Evolutionary conservation across 2,797 vertebrate species (phyloP).

Genomic region (Pantherophis vulpinus): DNA sequence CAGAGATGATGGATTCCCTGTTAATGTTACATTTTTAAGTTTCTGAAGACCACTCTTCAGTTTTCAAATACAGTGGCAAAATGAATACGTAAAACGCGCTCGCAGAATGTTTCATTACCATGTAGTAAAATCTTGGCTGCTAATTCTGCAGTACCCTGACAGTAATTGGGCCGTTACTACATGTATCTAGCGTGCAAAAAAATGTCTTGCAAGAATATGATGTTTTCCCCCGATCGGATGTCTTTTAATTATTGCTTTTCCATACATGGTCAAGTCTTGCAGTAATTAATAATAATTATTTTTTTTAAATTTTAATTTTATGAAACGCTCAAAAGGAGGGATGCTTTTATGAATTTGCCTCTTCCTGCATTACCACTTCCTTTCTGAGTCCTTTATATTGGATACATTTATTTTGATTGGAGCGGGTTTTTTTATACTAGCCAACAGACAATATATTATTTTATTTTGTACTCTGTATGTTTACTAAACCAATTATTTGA

Average conservation of each 20-base stretch:
- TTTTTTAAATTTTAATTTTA: not conserved
- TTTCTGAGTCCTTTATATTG: slow-evolving; percentile 14
- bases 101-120: slow-evolving; percentile 50
- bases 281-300: not conserved
- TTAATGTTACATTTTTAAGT: slow-evolving; percentile 52
- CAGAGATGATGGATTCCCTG: slow-evolving; percentile 54
- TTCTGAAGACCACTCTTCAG: slow-evolving; percentile 46
- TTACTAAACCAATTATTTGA: not conserved
- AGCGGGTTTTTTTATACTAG: slow-evolving; percentile 15
- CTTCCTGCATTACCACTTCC: slow-evolving; percentile 7
- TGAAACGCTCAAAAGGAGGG: slow-evolving; percentile 32
- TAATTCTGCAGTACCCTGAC: not conserved
- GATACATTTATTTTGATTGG: not conserved
- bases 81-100: slow-evolving; percentile 43
- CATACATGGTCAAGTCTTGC: not conserved
- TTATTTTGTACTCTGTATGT: not conserved
- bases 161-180: not conserved
- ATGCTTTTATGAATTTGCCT: slow-evolving; percentile 12
- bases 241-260: not conserved
- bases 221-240: not conserved
- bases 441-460: slow-evolving; percentile 1
- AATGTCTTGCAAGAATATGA: slow-evolving; percentile 26
- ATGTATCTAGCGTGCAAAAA: slow-evolving; percentile 8
- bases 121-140: slow-evolving; percentile 19
- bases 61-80: slow-evolving; percentile 47